Evolutionary conservation across 1,140 invertebrate species (phyloP), one percentile per base, ranked within the genome.

Genomic region (Prorops nasuta): DNA sequence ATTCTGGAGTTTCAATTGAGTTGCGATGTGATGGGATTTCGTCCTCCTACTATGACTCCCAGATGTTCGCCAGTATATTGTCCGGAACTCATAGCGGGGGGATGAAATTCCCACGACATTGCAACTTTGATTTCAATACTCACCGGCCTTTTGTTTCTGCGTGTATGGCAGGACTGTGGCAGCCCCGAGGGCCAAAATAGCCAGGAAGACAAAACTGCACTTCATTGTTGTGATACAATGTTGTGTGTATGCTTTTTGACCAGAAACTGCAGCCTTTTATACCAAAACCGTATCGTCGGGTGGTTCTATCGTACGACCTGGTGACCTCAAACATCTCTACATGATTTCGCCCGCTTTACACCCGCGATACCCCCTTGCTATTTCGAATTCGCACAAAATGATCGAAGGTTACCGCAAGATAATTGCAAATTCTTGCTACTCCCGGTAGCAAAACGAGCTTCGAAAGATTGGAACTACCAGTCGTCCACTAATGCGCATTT

Each of bases 91-190:
- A n/a, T n/a, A n/a, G n/a, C n/a, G n/a, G n/a, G n/a, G n/a, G n/a
- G n/a, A n/a, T n/a, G n/a, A n/a, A n/a, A n/a, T n/a, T n/a, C n/a
- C n/a, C n/a, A n/a, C n/a, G n/a, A n/a, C n/a, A n/a, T n/a, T n/a
- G n/a, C n/a, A n/a, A n/a, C n/a, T n/a, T n/a, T n/a, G n/a, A n/a
- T n/a, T n/a, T n/a, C n/a, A n/a, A n/a, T 31, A 61, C 67, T 76
- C 68, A 77, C 76, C 76, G 59, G 76, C 73, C 48, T 63, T 69
- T 34, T 67, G 68, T 60, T 47, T 66, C n/a, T 59, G 37, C 34
- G 14, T n/a, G 17, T 54, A 58, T 14, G 51, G 54, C 36, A 67
- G 54, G 38, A 67, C 58, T 12, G 67, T 60, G 18, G 71, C 72
- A 20, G 71, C 64, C 49, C 54, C 72, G 42, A 75, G 59, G 51